A percentile compares a stretch with the other conserved stretches of the same genome.
These are phyloP conservation scores for Acrobasis suavella DNA, from an alignment of 2,888 invertebrate species.

Conservation along the genomic window DNA sequence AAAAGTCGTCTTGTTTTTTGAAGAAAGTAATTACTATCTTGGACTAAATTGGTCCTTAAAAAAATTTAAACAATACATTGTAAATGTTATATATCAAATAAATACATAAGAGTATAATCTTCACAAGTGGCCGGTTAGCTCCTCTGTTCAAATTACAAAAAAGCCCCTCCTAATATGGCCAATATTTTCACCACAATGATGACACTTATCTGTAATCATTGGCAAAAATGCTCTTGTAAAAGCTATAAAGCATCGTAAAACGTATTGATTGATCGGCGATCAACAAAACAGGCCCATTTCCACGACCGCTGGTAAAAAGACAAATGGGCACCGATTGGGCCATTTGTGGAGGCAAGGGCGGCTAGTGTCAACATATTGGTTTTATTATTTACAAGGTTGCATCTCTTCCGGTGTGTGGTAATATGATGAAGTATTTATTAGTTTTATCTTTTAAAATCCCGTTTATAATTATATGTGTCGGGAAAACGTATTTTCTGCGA, in stretches of 20 bases:
- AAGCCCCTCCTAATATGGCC: neutral
- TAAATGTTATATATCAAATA: no score
- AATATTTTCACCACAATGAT: neutral
- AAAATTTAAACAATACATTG: no score
- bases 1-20: neutral
- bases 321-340: constrained; percentile 28
- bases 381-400: constrained; percentile 45
- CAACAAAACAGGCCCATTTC: constrained; percentile 14
- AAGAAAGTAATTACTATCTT: neutral
- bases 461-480: no score
- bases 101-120: no score
- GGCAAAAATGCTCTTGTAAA: constrained; percentile 8
- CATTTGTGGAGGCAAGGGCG: constrained; percentile 39
- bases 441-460: no score
- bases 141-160: neutral
- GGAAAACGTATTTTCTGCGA: no score
- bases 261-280: constrained; percentile 14
- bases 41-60: no score
- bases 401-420: no score
- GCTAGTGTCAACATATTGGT: constrained; percentile 50
- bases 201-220: neutral
- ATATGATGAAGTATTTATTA: no score
- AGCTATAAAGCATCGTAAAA: constrained; percentile 19
- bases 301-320: constrained; percentile 19
- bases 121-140: no score